These are phyloP conservation scores for Peromyscus nudipes DNA, from an alignment of 2,797 vertebrate species.

Conservation along the genomic window DNA sequence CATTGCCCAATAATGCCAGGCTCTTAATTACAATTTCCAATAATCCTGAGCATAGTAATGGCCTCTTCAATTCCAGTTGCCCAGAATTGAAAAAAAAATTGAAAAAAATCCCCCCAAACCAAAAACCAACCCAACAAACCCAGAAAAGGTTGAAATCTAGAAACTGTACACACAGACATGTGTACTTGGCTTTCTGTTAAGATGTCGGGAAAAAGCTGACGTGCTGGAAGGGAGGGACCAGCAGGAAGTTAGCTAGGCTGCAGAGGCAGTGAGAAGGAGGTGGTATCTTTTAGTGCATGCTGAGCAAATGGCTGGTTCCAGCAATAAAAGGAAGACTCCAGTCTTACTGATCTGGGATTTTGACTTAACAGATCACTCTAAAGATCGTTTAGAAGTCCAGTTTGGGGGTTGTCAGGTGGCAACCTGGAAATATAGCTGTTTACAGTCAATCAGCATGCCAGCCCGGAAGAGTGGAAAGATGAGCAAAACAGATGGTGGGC, in stretches of 20 bases:
- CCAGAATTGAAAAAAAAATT: neutral
- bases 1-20: neutral
- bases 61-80: neutral
- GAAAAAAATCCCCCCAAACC: neutral
- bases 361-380: neutral
- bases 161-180: neutral
- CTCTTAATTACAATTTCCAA: conserved; percentile 15
- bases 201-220: neutral
- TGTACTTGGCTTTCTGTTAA: neutral
- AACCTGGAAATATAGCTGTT: neutral
- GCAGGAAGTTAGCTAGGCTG: neutral
- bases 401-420: neutral
- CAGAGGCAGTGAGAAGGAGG: neutral
- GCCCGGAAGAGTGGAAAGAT: neutral
- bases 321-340: neutral
- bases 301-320: neutral
- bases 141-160: neutral
- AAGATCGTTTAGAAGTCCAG: neutral
- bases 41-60: neutral
- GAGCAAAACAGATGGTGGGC: neutral
- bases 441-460: neutral
- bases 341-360: neutral
- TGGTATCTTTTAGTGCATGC: neutral
- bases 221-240: neutral
- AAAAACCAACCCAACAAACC: neutral